phyloP scores from a whole-genome alignment of 92 coral and sea anemone genomes.

The Anthopleura xanthogrammica region DNA sequence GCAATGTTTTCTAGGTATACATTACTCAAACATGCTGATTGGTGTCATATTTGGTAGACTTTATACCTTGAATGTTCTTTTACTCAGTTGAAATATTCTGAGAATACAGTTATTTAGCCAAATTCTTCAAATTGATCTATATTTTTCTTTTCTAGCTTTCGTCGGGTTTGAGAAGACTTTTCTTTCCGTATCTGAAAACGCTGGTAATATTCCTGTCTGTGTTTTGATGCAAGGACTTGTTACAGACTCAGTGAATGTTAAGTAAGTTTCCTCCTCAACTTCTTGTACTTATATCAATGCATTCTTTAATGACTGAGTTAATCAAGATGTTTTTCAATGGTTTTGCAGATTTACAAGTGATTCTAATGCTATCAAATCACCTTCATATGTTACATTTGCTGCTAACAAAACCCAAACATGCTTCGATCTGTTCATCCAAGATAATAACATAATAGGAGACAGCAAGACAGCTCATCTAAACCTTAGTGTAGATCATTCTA shows the following conservation, averaged over 20 bases:
- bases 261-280: not conserved
- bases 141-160: not conserved
- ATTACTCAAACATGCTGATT: no score
- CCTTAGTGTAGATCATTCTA: no score
- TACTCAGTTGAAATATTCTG: no score
- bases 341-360: no score
- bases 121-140: no score
- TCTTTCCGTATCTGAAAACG: not conserved
- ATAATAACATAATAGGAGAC: not conserved
- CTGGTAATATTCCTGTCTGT: not conserved
- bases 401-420: not conserved
- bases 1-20: no score
- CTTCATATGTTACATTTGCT: not conserved
- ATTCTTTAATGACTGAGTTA: no score
- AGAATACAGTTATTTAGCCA: no score
- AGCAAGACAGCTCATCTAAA: not conserved
- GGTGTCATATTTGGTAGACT: no score
- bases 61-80: no score
- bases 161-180: not conserved
- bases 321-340: no score
- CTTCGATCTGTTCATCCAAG: not conserved
- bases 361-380: not conserved
- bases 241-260: not conserved
- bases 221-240: not conserved
- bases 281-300: no score